phyloP scores from a whole-genome alignment of 2,797 vertebrate species.

The Tachyglossus aculeatus region DNA sequence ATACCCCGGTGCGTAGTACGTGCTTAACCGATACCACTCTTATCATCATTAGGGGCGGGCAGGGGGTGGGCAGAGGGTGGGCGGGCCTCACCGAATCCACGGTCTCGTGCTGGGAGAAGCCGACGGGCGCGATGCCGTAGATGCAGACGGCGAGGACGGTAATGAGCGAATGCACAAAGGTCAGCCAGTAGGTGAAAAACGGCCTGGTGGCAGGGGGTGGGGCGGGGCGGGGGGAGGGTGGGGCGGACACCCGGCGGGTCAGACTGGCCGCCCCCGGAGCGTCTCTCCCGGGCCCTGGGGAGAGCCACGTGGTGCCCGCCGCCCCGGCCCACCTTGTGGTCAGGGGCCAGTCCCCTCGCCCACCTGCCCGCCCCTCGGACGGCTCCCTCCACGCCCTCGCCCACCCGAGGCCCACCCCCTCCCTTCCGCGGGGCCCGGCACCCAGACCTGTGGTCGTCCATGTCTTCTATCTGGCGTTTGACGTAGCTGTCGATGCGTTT shows the following conservation, averaged over 20 bases:
- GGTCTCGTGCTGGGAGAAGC: conserved; percentile 95
- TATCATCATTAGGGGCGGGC: too few species aligned
- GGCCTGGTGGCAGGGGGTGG: conserved; percentile 76
- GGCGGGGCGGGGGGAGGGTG: too few species aligned
- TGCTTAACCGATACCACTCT: not conserved
- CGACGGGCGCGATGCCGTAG: conserved; percentile 93
- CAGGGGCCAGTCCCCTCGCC: not conserved
- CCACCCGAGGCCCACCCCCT: not conserved
- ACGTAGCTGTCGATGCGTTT: conserved; percentile 94
- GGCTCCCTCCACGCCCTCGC: not conserved
- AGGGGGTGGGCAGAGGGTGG: accelerated
- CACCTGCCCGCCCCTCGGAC: not conserved
- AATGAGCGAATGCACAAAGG: conserved; percentile 94
- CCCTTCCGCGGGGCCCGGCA: too few species aligned
- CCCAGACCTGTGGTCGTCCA: conserved; percentile 90
- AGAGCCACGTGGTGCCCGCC: too few species aligned
- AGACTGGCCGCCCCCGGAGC: too few species aligned
- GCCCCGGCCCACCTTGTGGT: not conserved
- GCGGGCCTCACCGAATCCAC: conserved; percentile 92
- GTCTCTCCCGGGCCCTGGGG: too few species aligned
- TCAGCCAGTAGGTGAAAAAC: conserved; percentile 99
- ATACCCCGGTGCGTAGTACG: not conserved
- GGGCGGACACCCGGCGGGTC: too few species aligned
- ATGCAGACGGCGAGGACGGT: conserved; percentile 92
- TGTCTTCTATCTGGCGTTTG: conserved; percentile 95